phyloP scores from a whole-genome alignment of 2,797 vertebrate genomes.

The Ctenopoma kingsleyae region DNA sequence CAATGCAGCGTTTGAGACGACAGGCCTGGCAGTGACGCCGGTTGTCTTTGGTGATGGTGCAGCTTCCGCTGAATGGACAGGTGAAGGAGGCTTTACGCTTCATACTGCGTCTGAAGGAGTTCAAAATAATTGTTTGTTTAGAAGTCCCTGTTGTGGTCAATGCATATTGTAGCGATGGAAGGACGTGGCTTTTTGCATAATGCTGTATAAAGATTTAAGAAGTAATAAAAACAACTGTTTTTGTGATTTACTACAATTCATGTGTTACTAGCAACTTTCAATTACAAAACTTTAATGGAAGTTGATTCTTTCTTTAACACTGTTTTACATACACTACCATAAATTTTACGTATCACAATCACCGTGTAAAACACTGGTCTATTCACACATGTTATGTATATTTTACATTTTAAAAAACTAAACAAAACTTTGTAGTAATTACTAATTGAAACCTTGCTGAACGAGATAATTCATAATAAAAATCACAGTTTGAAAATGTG shows the following conservation, averaged over 20 bases:
- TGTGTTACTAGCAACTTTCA: background rate
- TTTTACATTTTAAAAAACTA: background rate
- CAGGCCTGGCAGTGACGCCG: conserved; percentile 97
- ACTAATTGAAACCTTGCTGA: background rate
- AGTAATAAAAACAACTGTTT: background rate
- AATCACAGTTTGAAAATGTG: background rate
- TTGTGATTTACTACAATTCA: background rate
- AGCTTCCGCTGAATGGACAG: conserved; percentile 94
- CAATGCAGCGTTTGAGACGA: conserved; percentile 92
- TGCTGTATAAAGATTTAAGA: background rate
- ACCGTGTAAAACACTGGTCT: too few species aligned
- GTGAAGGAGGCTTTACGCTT: conserved; percentile 96
- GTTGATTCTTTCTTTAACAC: too few species aligned
- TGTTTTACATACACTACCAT: too few species aligned
- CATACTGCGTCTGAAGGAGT: conserved; percentile 92
- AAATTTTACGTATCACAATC: too few species aligned
- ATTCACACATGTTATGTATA: background rate
- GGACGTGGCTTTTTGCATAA: conserved; percentile 67
- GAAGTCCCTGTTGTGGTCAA: conserved; percentile 52
- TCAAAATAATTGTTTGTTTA: background rate
- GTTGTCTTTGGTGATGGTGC: conserved; percentile 98
- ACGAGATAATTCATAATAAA: background rate
- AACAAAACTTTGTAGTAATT: background rate
- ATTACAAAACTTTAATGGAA: background rate
- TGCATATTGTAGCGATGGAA: conserved; percentile 85